Base-by-base conservation (phyloP, 2,113 vertebrate genomes). In the Oenanthe oenanthe region DNA sequence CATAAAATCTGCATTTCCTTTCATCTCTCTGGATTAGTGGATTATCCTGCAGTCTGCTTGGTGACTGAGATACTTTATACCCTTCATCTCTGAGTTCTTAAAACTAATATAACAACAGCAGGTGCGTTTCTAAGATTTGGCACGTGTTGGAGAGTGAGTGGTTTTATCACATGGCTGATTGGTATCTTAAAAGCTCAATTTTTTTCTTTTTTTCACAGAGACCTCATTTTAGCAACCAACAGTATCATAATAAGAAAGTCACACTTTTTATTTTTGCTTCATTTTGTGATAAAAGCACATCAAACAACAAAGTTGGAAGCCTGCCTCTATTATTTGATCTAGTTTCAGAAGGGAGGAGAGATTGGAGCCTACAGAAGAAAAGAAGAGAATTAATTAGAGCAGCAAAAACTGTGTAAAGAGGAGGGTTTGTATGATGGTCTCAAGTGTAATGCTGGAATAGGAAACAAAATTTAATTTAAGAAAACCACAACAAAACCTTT, bases 1-100 rank as follows among this genome's bases (percentile, higher is more conserved):
- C 91, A 97, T 92, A 96, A 96, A 96, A 97, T 96, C 82, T 97
- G 93, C 92, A 96, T 96, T 95, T 91, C 67, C 85, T 96, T 97
- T 97, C 92, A 97, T 94, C 80, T 96, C 3, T 89, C 72, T 94
- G 93, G 93, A 96, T 96, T 97, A 96, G 83, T 76, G 89, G 90
- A 95, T 96, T 96, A 97, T 85, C 86, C 78, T 62, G 40, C 77
- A 93, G 92, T 66, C 89, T 92, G 83, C 65, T 89, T 87, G 50
- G 68, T 89, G 84, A 61, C 83, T 80, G 71, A 91, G 36, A 84
- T 95, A 80, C 34, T 96, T 94, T 88, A 89, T 85, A 88, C 79
- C 65, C 88, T 92, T 94, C 73, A 85, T 93, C 70, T 77, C 10
- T 76, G 43, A 94, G 62, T 89, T 88, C 58, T 93, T 95, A 79